Evolutionary conservation across 2,888 invertebrate genomes (phyloP).

Genomic region (Acrocyrtus sp.): DNA sequence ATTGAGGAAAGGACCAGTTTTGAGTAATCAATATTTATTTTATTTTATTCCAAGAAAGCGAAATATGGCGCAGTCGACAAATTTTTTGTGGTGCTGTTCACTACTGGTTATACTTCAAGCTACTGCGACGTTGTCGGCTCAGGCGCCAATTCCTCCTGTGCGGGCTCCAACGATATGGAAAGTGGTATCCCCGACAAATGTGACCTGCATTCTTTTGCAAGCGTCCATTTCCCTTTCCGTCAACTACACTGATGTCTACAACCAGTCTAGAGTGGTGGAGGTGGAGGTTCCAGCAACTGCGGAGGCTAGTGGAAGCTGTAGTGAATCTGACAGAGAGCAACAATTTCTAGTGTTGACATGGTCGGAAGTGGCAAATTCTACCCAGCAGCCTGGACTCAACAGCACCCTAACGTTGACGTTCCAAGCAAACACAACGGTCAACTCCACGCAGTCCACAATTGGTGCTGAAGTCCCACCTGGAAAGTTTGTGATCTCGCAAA

Average conservation of each 20-base stretch:
- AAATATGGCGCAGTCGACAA: too few species aligned
- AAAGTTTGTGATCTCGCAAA: slow-evolving; percentile 22
- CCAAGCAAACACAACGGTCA: slow-evolving; percentile 14
- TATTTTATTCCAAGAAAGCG: too few species aligned
- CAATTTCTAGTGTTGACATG: slow-evolving; percentile 11
- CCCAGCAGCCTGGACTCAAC: not conserved
- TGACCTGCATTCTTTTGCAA: slow-evolving; percentile 28
- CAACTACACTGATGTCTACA: slow-evolving; percentile 23
- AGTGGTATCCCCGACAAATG: slow-evolving; percentile 14
- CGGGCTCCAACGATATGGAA: not conserved
- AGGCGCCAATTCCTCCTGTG: not conserved
- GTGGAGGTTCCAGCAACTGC: slow-evolving; percentile 23
- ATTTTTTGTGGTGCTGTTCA: too few species aligned
- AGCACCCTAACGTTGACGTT: slow-evolving; percentile 26
- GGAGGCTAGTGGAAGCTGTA: slow-evolving; percentile 12
- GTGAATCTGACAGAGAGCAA: not conserved
- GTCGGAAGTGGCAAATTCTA: not conserved
- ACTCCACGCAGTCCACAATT: not conserved
- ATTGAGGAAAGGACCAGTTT: too few species aligned
- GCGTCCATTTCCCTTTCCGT: slow-evolving; percentile 11
- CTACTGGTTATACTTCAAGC: too few species aligned
- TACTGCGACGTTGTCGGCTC: not conserved
- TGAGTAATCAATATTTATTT: too few species aligned
- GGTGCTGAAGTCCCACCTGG: not conserved
- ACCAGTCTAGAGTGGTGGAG: not conserved